Evolutionary conservation across 2,113 vertebrate species (phyloP).

Genomic region (Microcebus murinus): DNA sequence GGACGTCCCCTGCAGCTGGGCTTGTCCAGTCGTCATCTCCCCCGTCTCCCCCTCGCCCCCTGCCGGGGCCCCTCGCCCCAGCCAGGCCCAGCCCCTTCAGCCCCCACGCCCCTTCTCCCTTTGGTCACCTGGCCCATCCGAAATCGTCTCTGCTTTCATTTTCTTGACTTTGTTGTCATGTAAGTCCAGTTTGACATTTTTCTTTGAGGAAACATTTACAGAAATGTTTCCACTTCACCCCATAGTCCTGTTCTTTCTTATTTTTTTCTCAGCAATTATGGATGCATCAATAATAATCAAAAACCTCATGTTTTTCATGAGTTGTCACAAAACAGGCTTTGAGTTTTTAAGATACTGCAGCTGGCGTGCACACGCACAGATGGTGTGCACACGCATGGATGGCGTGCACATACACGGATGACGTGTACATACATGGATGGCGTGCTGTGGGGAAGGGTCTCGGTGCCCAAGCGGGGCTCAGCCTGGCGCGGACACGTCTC

Average conservation of each 20-base stretch:
- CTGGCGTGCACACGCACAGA: not conserved
- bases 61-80: accelerated
- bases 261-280: not conserved
- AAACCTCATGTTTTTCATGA: not conserved
- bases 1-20: not conserved
- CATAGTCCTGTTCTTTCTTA: not conserved
- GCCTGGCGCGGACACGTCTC: not conserved
- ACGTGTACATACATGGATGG: no score
- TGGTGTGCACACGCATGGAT: not conserved
- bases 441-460: accelerated
- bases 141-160: not conserved
- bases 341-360: no score
- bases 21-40: not conserved
- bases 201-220: not conserved
- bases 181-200: not conserved
- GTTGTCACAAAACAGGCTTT: not conserved
- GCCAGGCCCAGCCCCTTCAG: accelerated
- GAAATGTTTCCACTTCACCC: not conserved
- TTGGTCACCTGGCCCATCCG: not conserved
- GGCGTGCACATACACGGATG: no score
- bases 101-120: not conserved
- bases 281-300: not conserved
- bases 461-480: no score
- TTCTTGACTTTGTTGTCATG: not conserved
- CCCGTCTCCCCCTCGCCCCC: not conserved